Conservation (phyloP, 2,113 vertebrate species). For the Tenrec ecaudatus region DNA sequence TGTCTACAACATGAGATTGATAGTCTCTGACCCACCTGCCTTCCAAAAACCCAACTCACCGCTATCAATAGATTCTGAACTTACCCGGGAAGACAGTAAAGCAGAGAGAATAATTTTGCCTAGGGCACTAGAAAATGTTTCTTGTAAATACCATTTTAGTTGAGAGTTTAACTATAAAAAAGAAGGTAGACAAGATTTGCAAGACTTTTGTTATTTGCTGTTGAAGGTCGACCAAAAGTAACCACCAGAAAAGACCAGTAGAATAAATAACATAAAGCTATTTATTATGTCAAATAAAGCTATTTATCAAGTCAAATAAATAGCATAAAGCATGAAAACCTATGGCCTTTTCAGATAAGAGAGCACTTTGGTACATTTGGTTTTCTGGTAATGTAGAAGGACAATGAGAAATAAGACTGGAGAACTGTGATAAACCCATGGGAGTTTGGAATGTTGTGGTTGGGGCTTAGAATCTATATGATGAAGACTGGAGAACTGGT, state of each 20-base stretch:
- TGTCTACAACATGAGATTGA: background rate
- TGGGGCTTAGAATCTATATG: background rate
- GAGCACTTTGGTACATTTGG: background rate
- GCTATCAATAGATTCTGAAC: too few relatives aligned
- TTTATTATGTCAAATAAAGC: too few relatives aligned
- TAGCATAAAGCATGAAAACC: background rate
- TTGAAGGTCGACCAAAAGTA: background rate
- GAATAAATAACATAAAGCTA: background rate
- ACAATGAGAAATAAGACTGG: background rate
- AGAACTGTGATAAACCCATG: background rate
- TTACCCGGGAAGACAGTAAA: background rate
- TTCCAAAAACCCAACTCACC: too few relatives aligned
- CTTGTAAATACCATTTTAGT: background rate
- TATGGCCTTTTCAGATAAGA: background rate
- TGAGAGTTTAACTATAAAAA: constrained; percentile 8
- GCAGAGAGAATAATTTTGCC: background rate
- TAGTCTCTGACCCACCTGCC: too few relatives aligned
- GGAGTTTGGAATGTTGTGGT: background rate
- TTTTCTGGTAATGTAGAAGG: background rate
- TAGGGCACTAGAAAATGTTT: background rate
- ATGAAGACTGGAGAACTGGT: background rate
- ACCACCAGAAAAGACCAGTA: background rate
- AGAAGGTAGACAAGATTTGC: background rate
- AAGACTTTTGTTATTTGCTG: constrained; percentile 6
- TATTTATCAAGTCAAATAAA: too few relatives aligned